phyloP scores from a whole-genome alignment of 2,888 invertebrate genomes.

The Teleogryllus oceanicus region DNA sequence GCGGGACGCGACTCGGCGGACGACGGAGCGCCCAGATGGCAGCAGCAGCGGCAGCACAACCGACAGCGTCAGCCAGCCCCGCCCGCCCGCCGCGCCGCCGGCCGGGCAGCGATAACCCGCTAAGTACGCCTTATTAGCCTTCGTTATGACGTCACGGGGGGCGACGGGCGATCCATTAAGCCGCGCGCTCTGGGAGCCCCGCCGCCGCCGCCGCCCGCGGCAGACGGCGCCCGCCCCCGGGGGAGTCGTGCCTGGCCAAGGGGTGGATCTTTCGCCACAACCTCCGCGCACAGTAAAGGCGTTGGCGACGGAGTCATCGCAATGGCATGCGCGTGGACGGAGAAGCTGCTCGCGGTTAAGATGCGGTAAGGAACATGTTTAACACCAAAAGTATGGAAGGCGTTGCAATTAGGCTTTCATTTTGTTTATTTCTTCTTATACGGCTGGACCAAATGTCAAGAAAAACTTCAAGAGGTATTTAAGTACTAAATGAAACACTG shows the following conservation, averaged over 20 bases:
- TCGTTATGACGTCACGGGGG: slow-evolving; percentile 2
- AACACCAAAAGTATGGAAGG: too few relatives aligned
- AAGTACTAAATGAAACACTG: too few relatives aligned
- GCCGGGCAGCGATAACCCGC: background rate
- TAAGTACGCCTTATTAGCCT: slow-evolving; percentile 18
- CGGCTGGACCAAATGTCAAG: too few relatives aligned
- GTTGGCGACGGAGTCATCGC: background rate
- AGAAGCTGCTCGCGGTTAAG: background rate
- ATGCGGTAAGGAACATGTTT: background rate
- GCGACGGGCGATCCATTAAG: background rate
- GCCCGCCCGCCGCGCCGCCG: background rate
- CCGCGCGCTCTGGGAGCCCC: background rate
- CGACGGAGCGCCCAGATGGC: background rate
- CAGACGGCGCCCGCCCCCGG: too few relatives aligned
- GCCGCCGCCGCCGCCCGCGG: background rate
- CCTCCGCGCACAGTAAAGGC: background rate
- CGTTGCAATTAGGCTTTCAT: too few relatives aligned
- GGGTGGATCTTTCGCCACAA: background rate
- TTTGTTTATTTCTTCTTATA: too few relatives aligned
- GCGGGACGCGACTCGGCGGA: too few relatives aligned
- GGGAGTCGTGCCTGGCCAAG: background rate
- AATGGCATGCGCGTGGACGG: background rate
- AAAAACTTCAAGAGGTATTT: too few relatives aligned
- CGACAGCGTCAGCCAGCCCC: background rate
- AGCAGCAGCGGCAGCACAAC: background rate